Conservation (phyloP, 2,797 vertebrate species). For the Ctenopoma multispine region DNA sequence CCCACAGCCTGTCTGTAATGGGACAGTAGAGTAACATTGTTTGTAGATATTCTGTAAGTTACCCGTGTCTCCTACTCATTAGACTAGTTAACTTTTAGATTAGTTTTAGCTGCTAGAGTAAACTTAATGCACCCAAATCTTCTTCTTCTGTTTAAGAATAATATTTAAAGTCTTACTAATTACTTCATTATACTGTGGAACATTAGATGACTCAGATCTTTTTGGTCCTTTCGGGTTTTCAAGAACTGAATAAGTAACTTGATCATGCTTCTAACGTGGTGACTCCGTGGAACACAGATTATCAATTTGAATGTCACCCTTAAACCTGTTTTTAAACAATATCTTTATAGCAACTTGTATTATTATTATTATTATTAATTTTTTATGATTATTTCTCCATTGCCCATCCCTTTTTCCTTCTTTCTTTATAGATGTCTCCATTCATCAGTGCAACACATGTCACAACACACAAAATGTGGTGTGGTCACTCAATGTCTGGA, state of each 20-base stretch:
- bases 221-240: neutral
- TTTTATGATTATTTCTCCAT: neutral
- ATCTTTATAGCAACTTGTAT: neutral
- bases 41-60: neutral
- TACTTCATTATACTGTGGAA: neutral
- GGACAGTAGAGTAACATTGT: slow-evolving; percentile 1
- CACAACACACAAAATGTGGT: no score
- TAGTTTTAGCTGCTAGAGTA: neutral
- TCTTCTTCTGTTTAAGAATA: neutral
- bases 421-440: neutral
- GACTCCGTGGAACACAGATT: neutral
- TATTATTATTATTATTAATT: neutral
- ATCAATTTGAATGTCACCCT: neutral
- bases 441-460: no score
- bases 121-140: no score
- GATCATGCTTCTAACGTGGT: neutral
- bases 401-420: neutral
- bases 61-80: no score
- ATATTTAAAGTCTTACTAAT: neutral
- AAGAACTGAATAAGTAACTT: neutral
- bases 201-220: neutral
- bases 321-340: neutral
- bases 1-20: slow-evolving; percentile 45
- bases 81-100: no score
- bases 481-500: no score